Percentiles rank a stretch among this genome's conserved stretches.
Conservation (phyloP, 2,888 invertebrate species). For the Noctua pronuba region DNA sequence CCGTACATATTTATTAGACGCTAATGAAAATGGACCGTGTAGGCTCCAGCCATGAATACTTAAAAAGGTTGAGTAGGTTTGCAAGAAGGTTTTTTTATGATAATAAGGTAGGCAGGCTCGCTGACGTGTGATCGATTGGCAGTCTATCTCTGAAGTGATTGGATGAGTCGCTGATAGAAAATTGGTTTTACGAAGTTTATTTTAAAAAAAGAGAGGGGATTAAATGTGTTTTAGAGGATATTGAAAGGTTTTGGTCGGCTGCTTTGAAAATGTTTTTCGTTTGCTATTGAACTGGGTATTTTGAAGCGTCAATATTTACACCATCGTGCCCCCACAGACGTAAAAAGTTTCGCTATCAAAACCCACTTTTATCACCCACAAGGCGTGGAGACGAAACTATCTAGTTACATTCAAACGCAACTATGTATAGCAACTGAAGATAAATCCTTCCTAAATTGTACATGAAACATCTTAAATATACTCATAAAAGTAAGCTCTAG, state of each 20-base stretch:
- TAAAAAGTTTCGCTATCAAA: slow-evolving; percentile 26
- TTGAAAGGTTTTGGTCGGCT: background rate
- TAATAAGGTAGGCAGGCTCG: slow-evolving; percentile 57
- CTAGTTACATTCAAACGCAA: slow-evolving; percentile 15
- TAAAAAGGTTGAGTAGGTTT: slow-evolving; percentile 67
- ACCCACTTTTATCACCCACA: slow-evolving; percentile 18
- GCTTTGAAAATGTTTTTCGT: background rate
- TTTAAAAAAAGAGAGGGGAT: slow-evolving; percentile 8
- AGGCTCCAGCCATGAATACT: slow-evolving; percentile 69
- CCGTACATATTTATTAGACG: slow-evolving; percentile 68
- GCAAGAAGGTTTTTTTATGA: slow-evolving; percentile 62
- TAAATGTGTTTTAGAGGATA: slow-evolving; percentile 6
- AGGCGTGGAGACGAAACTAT: background rate
- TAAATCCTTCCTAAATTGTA: slow-evolving; percentile 3
- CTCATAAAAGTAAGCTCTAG: slow-evolving; percentile 44
- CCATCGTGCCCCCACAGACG: background rate
- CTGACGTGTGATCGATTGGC: slow-evolving; percentile 62
- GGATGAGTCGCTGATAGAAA: slow-evolving; percentile 44
- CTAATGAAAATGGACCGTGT: slow-evolving; percentile 72
- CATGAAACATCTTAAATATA: slow-evolving; percentile 20
- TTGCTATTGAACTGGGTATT: background rate
- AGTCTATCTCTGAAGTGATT: slow-evolving; percentile 48
- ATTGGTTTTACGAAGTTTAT: slow-evolving; percentile 30
- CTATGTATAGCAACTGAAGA: slow-evolving; percentile 9
- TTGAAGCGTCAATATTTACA: slow-evolving; percentile 1